phyloP scores from a whole-genome alignment of 2,113 vertebrate genomes.

The Chrysemys picta region DNA sequence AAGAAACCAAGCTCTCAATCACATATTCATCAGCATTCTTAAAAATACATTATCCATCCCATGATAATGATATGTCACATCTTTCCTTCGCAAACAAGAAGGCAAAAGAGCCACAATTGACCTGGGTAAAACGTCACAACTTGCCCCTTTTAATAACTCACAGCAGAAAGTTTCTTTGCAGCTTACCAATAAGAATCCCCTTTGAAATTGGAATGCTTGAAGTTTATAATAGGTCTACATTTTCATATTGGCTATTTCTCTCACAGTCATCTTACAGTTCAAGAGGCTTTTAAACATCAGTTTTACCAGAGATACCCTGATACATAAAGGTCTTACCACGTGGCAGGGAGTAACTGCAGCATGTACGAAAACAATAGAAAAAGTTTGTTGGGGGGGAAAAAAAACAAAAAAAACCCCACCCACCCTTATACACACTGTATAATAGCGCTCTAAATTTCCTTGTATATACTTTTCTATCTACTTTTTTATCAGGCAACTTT shows the following conservation, averaged over 20 bases:
- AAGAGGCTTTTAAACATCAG: not conserved
- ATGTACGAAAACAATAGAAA: not conserved
- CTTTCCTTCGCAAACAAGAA: not conserved
- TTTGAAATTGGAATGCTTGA: not conserved
- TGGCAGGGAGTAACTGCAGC: not conserved
- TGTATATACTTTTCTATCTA: not conserved
- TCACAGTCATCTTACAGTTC: not conserved
- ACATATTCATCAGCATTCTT: not conserved
- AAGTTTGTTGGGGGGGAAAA: not conserved
- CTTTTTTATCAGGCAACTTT: not conserved
- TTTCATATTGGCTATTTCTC: not conserved
- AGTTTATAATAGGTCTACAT: not conserved
- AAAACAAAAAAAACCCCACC: too few relatives aligned
- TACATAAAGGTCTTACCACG: too few relatives aligned
- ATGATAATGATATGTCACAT: not conserved
- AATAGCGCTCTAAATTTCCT: not conserved
- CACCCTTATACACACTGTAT: not conserved
- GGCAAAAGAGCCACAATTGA: not conserved
- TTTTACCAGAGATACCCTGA: not conserved
- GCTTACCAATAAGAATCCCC: not conserved
- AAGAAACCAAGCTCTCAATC: not conserved
- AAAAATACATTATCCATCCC: not conserved
- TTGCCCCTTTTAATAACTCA: not conserved
- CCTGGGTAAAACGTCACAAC: not conserved
- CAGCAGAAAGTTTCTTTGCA: not conserved